Evolutionary conservation across 2,113 vertebrate genomes (phyloP), one percentile per base, ranked within the genome.

Genomic region (Mesoclemmys tuberculata): DNA sequence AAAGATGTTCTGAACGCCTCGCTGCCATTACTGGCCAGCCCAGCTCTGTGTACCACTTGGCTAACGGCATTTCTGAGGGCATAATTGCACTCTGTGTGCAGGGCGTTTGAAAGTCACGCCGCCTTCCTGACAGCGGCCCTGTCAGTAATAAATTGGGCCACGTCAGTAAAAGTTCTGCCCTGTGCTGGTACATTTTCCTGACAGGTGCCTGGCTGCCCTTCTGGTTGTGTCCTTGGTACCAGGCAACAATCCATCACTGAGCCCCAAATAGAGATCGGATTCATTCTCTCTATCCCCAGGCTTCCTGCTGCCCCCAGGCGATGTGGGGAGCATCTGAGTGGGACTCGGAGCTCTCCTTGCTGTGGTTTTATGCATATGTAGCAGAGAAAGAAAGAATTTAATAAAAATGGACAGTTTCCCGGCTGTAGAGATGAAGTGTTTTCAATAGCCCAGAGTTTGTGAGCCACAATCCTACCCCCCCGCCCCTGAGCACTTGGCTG

Each of bases 401-500:
- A 92, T 92, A 56, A 44, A 88, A 80, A 89, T 29, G 52, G 55
- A 22, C 35, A 48, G 88, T 93, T 94, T 52, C 1, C 55, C 52
- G 74, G 85, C 89, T 31, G 84, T 82, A 89, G 90, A 46, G 55
- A 81, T 35, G 93, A 87, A 87, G 86, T 82, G 46, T 35, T 71
- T 26, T 46, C 4, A 88, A 78, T 80, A n/a, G 80, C 12, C 41
- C 85, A 81, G 79, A 64, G 71, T 85, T 84, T 94, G 80, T 64
- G 44, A 89, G 84, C 31, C 44, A 82, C 64, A 89, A 91, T 85
- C 86, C 90, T 44, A 81, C n/a, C 22, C 56, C 31, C 18, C 35
- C 24, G 49, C n/a, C 35, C 41, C 22, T 48, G 35, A 96, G 85
- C 27, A 27, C 94, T 90, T 90, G 88, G 48, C 84, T 95, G 94